Conservation (phyloP, 35 echinoderm and acorn worm genomes). For the Apostichopus californicus region DNA sequence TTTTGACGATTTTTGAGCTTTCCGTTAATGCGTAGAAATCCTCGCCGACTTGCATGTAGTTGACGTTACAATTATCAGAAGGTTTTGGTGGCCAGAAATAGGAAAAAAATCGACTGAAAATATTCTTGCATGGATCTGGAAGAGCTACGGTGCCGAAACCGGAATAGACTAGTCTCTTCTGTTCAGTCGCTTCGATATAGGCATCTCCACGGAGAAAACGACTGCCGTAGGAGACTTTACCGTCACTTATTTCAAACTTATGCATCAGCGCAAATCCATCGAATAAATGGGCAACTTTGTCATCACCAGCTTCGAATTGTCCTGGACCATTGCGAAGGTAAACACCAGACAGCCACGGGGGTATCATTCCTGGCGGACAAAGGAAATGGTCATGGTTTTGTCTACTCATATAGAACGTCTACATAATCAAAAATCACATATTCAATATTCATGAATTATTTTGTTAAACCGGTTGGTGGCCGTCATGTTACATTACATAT, state of each 20-base stretch:
- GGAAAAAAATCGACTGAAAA: conserved; percentile 74
- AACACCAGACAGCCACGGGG: conserved; percentile 70
- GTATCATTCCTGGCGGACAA: conserved; percentile 58
- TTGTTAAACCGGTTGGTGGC: not conserved
- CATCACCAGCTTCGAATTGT: conserved; percentile 67
- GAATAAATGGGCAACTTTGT: conserved; percentile 65
- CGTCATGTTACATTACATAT: not conserved
- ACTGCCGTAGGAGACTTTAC: conserved; percentile 63
- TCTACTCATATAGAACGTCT: no score
- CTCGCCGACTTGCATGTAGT: conserved; percentile 68
- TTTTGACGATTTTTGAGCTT: conserved; percentile 49
- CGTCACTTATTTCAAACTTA: conserved; percentile 75
- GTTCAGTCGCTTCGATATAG: conserved; percentile 59
- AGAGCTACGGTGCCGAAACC: conserved; percentile 73
- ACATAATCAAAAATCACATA: not conserved
- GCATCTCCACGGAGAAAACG: conserved; percentile 66
- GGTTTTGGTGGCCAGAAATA: conserved; percentile 39
- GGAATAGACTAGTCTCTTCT: conserved; percentile 54
- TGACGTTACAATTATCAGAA: conserved; percentile 85
- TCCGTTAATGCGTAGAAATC: conserved; percentile 76
- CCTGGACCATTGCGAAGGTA: conserved; percentile 87
- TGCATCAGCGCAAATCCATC: conserved; percentile 84
- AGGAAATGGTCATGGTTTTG: not conserved
- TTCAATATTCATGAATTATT: not conserved
- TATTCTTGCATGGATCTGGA: conserved; percentile 86